Conservation (phyloP, 1,140 invertebrate species). For the Aethina tumida region DNA sequence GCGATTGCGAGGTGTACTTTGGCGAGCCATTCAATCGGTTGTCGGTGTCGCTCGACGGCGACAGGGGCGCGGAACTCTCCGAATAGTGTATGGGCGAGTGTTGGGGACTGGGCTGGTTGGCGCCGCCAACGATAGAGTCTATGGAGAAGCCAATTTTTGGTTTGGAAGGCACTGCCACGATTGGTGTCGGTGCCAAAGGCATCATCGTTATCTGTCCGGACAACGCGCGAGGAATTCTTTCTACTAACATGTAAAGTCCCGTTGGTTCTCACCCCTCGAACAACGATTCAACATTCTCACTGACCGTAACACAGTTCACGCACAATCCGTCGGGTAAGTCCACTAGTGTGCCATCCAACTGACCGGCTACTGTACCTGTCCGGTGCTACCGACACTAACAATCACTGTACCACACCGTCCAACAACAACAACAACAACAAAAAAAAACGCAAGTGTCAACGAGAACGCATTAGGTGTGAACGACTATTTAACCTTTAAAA, state of each 20-base stretch:
- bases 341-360: constrained; percentile 5
- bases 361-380: neutral
- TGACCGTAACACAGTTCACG: neutral
- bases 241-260: constrained; percentile 9
- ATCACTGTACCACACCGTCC: neutral
- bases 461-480: constrained; percentile 1
- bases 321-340: constrained; percentile 1
- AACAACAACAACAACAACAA: no score
- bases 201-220: constrained; percentile 54
- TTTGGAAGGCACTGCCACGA: constrained; percentile 71
- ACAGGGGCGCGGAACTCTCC: constrained; percentile 33
- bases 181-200: constrained; percentile 80
- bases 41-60: constrained; percentile 29
- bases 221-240: constrained; percentile 6
- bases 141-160: constrained; percentile 92
- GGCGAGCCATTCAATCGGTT: constrained; percentile 36
- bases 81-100: constrained; percentile 33
- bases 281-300: constrained; percentile 5
- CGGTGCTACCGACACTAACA: no score
- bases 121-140: constrained; percentile 82
- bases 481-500: constrained; percentile 12
- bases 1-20: constrained; percentile 30
- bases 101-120: constrained; percentile 33
- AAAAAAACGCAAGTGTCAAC: constrained; percentile 1
- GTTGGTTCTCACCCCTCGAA: neutral